phyloP scores from a whole-genome alignment of 1,140 invertebrate species.

The Sycophila sp. region DNA sequence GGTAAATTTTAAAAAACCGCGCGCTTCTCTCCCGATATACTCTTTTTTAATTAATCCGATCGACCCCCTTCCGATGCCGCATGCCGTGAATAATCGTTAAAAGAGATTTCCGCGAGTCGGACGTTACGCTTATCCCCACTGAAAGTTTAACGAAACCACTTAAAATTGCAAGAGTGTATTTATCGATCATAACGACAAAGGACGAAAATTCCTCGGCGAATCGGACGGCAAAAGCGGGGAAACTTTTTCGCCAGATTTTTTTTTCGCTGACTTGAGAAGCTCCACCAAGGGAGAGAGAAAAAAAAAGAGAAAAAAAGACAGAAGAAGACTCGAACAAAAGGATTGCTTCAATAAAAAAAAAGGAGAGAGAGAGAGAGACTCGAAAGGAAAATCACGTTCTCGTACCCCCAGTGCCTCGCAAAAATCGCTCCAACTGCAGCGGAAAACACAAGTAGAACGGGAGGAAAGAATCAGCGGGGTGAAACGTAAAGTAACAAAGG shows the following conservation, averaged over 20 bases:
- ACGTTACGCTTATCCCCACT: no score
- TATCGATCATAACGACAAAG: slow-evolving; percentile 14
- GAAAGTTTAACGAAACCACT: neutral
- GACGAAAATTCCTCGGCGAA: neutral
- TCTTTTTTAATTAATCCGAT: neutral
- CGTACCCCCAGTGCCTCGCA: neutral
- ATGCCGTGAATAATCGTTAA: neutral
- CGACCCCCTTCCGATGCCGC: no score
- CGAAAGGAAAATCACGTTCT: neutral
- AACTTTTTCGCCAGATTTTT: slow-evolving; percentile 28
- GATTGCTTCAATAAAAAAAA: neutral
- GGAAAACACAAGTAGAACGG: neutral
- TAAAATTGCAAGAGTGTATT: neutral
- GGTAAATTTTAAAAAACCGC: no score
- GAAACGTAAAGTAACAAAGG: neutral
- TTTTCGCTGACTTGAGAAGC: neutral
- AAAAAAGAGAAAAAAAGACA: neutral
- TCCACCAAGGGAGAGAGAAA: neutral
- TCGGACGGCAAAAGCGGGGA: neutral
- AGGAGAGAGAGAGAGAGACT: neutral
- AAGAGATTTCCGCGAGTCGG: neutral
- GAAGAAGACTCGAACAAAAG: neutral
- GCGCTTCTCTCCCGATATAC: neutral
- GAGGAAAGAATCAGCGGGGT: neutral
- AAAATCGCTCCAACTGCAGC: slow-evolving; percentile 13